Conservation (phyloP, 2,113 vertebrate genomes). For the Rattus rattus region DNA sequence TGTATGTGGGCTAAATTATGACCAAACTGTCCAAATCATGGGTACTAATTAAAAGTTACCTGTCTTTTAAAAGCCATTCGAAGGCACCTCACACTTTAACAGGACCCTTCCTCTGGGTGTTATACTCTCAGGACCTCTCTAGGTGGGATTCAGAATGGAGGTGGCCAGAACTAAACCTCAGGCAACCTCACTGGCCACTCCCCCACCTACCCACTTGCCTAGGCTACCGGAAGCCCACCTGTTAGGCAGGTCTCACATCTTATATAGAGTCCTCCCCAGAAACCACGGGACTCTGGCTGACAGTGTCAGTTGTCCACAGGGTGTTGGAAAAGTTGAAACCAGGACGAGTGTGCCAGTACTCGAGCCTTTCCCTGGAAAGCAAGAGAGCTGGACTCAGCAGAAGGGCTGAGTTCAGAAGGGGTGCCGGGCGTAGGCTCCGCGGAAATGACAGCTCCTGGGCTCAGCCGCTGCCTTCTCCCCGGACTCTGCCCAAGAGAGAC, state of each 20-base stretch:
- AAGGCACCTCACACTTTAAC: background rate
- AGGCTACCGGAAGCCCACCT: background rate
- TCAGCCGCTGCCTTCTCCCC: background rate
- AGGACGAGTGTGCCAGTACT: background rate
- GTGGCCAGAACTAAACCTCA: background rate
- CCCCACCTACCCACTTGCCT: background rate
- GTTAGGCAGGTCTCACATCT: background rate
- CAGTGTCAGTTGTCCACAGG: background rate
- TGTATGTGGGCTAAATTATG: slow-evolving; percentile 39
- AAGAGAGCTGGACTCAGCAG: background rate
- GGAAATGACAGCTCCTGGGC: background rate
- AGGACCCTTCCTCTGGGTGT: background rate
- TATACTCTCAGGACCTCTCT: slow-evolving; percentile 23
- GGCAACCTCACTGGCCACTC: background rate
- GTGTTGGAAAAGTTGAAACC: background rate
- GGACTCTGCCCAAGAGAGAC: background rate
- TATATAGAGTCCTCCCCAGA: background rate
- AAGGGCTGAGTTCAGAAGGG: background rate
- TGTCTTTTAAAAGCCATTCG: background rate
- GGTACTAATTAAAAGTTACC: slow-evolving; percentile 54
- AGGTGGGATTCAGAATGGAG: background rate
- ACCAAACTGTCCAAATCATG: slow-evolving; percentile 6
- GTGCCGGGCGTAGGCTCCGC: background rate
- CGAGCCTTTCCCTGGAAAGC: background rate
- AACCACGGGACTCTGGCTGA: background rate